Evolutionary conservation across 1,140 invertebrate genomes (phyloP), one percentile per base, ranked within the genome.

Genomic region (Spodoptera litura): DNA sequence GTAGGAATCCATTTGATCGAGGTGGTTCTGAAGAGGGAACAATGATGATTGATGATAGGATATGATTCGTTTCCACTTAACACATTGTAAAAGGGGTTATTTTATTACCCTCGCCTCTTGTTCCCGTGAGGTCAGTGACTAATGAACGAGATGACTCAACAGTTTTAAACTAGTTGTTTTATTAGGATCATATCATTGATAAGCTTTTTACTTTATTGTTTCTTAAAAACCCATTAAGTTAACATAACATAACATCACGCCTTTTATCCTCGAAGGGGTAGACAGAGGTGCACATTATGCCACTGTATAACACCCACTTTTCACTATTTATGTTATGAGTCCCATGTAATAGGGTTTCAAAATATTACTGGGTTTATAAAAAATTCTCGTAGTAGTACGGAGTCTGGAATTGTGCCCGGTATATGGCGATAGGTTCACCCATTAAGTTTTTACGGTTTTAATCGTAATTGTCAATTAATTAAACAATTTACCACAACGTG

Each of bases 51-150:
- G 87, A 94, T 94, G 93, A 93, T 92, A 85, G 85, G 79, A 91
- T 92, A 92, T 87, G 89, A 93, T 92, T 93, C 91, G 86, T 89
- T 90, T 91, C 93, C 91, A 94, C 93, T 93, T 94, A 93, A 91
- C 93, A 89, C 91, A 89, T 90, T 88, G 87, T 92, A 89, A 91
- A 91, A 89, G 90, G 93, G 91, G 93, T 93, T 91, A 91, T 93
- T 93, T 93, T 91, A 93, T 94, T 91, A 87, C 87, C 87, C 82
- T 74, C 59, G 49, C 53, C 86, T 87, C 80, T 81, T 91, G 90
- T 88, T 91, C 83, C 86, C 85, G 80, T 86, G 88, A 89, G 91
- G 88, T 91, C 89, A 89, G 78, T 89, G 85, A 90, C 90, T 94
- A 93, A 94, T 93, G 91, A 94, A 91, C 81, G 74, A 12, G 75